phyloP scores from a whole-genome alignment of 1,140 invertebrate genomes.

The Aradophagus sp. region DNA sequence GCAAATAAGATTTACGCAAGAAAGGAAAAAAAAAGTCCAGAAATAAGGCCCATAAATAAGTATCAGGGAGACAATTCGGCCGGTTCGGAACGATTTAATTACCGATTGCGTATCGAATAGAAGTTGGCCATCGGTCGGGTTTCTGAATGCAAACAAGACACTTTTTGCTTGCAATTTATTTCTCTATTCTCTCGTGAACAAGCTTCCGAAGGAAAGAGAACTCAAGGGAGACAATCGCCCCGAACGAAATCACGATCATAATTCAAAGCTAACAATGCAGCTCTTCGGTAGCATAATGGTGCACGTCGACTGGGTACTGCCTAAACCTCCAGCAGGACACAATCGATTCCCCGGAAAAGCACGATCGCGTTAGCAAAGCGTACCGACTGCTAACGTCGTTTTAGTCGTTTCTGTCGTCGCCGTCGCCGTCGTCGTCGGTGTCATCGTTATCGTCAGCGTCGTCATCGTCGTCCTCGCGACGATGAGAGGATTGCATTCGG shows the following conservation, averaged over 20 bases:
- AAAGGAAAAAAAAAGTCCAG: too few species aligned
- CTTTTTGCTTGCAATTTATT: constrained; percentile 46
- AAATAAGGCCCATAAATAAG: constrained; percentile 16
- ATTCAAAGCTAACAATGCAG: constrained; percentile 56
- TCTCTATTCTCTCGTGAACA: constrained; percentile 45
- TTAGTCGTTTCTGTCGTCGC: constrained; percentile 8
- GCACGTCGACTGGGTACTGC: constrained; percentile 30
- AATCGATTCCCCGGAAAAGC: constrained; percentile 55
- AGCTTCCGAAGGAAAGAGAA: constrained; percentile 27
- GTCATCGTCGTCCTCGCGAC: too few species aligned
- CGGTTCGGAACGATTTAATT: constrained; percentile 29
- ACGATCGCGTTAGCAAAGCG: constrained; percentile 29
- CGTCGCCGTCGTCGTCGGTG: neutral
- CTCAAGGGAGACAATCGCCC: constrained; percentile 32
- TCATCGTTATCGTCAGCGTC: constrained; percentile 8
- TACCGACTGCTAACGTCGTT: constrained; percentile 40
- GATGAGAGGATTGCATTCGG: neutral
- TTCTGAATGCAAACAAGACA: constrained; percentile 38
- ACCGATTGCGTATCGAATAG: constrained; percentile 21
- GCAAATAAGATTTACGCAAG: too few species aligned
- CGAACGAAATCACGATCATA: constrained; percentile 55
- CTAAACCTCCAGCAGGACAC: constrained; percentile 50
- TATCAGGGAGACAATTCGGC: constrained; percentile 6
- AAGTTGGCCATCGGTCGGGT: neutral
- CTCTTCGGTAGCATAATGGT: constrained; percentile 52